Evolutionary conservation across 2,888 invertebrate genomes (phyloP).

Genomic region (Stenodera caucasica): DNA sequence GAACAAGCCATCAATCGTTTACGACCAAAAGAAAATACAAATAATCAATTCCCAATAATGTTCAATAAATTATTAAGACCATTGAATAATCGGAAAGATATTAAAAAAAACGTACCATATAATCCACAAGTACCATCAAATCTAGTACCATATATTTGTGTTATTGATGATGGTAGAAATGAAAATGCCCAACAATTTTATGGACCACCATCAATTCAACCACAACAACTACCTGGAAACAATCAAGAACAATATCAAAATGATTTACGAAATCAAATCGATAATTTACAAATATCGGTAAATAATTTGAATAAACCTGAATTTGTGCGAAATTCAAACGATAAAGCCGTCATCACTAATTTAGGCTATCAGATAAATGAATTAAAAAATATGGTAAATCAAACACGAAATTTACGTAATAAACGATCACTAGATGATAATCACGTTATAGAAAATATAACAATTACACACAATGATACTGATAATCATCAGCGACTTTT

Average conservation of each 20-base stretch:
- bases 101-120: not conserved
- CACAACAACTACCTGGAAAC: conserved; percentile 15
- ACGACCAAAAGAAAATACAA: conserved; percentile 38
- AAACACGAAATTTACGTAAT: not conserved
- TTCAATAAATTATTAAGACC: conserved; percentile 30
- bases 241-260: conserved; percentile 19
- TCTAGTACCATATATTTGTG: conserved; percentile 14
- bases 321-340: conserved; percentile 44
- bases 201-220: not conserved
- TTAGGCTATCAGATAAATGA: conserved; percentile 47
- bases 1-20: conserved; percentile 44
- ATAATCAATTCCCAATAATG: conserved; percentile 29
- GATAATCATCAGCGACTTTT: not conserved
- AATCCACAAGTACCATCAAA: not conserved
- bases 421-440: conserved; percentile 20
- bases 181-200: not conserved
- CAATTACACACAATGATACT: not conserved
- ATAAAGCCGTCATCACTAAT: conserved; percentile 41
- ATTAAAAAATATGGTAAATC: conserved; percentile 39
- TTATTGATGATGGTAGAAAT: conserved; percentile 16
- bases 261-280: conserved; percentile 46
- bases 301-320: conserved; percentile 42
- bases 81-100: too few species aligned
- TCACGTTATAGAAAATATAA: conserved; percentile 2
- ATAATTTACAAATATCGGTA: conserved; percentile 46